Evolutionary conservation across 2,797 vertebrate genomes (phyloP), one percentile per base, ranked within the genome.

Genomic region (Melanotaenia maccullochi): DNA sequence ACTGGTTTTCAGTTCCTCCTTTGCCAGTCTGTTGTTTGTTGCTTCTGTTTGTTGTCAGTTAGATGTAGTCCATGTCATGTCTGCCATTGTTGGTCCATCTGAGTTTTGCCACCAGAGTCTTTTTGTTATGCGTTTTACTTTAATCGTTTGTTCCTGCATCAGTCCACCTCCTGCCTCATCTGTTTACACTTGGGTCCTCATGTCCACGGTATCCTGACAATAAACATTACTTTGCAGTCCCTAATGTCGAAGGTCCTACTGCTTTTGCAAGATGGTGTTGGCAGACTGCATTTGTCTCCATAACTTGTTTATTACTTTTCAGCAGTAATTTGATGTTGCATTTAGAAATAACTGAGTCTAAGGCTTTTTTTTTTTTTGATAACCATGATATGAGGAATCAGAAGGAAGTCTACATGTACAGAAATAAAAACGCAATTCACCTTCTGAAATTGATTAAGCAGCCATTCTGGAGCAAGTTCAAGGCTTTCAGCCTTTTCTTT

Each of bases 401-500:
- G 36, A 75, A 38, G 52, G 60, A 75, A 65, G 35, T 63, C 25
- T 24, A 69, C 40, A 22, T n/a, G 68, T 57, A 66, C 54, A 49
- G 63, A 79, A 71, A 80, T 36, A 75, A 65, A 76, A 61, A 81
- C 28, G 65, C 66, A 60, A 42, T 32, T 33, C 62, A 76, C 64
- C 78, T n/a, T 66, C 66, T 58, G 67, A 64, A 81, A 71, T 58
- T 75, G 70, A 85, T 77, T 62, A 76, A 61, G 70, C 81, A 75
- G 72, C 69, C 76, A 85, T 85, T 65, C 78, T 88, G 80, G 79
- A 84, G 18, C 5, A 11, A 52, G 61, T 85, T 77, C 86, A 89
- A 82, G 65, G 22, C 73, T 56, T 75, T 52, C 60, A 60, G 73
- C 76, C 67, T 79, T 60, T 67, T 71, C 60, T 79, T 82, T 87